These are phyloP conservation scores for Cynocephalus volans DNA, from an alignment of 2,113 vertebrate genomes.

Conservation along the genomic window DNA sequence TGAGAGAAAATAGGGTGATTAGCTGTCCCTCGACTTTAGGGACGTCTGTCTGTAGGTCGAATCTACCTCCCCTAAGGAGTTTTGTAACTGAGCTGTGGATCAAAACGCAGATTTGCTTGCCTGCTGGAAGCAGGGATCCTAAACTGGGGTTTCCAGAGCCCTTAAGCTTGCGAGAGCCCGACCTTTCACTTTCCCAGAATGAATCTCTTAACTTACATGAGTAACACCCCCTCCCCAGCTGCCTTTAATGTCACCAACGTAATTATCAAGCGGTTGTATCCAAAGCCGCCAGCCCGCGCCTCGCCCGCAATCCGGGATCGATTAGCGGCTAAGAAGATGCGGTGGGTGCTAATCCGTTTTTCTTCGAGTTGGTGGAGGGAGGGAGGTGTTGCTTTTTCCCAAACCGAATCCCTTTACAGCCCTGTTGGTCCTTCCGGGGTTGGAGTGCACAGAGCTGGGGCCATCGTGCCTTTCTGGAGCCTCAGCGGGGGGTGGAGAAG, in stretches of 20 bases:
- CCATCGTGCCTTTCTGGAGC: not conserved
- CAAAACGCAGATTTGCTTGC: not conserved
- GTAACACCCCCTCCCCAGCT: not conserved
- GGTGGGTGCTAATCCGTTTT: not conserved
- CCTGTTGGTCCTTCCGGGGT: not conserved
- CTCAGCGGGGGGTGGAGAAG: fast-evolving
- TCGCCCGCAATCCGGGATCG: not conserved
- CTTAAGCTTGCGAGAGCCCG: not conserved
- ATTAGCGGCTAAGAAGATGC: not conserved
- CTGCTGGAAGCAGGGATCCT: not conserved
- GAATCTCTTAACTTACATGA: slow-evolving; percentile 59
- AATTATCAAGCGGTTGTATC: not conserved
- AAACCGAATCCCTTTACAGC: not conserved
- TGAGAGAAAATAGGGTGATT: not conserved
- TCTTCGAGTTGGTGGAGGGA: not conserved
- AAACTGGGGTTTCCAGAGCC: not conserved
- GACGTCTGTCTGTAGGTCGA: not conserved
- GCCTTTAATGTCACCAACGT: not conserved
- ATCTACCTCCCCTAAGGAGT: slow-evolving; percentile 18
- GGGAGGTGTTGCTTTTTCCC: not conserved
- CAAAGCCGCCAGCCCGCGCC: not conserved
- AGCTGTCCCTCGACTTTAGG: not conserved
- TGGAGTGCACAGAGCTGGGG: not conserved
- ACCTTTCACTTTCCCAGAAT: not conserved
- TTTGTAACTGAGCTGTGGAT: slow-evolving; percentile 31